Percentiles rank a stretch among this genome's conserved stretches.
Conservation (phyloP, 2,888 invertebrate genomes). For the Pterobdella sp. region DNA sequence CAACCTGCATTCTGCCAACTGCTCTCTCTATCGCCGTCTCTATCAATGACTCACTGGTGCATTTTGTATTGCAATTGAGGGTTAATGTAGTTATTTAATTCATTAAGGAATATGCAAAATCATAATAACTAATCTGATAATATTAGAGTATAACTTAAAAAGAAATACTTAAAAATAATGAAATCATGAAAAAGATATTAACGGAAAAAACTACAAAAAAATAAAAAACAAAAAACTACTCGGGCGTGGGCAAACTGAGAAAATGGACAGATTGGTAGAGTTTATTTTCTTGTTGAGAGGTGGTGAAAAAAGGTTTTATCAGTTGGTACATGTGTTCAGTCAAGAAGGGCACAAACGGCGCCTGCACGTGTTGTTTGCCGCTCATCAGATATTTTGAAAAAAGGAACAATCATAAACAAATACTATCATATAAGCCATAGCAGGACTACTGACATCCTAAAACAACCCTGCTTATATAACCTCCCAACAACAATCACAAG, state of each 20-base stretch:
- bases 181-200: too few relatives aligned
- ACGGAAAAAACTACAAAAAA: too few relatives aligned
- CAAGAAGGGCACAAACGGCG: conserved; percentile 92
- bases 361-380: conserved; percentile 47
- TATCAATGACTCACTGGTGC: conserved; percentile 60
- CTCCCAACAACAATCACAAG: neutral
- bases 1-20: conserved; percentile 82
- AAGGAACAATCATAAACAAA: neutral
- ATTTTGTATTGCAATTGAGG: neutral
- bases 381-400: too few relatives aligned
- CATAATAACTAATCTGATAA: conserved; percentile 5
- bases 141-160: too few relatives aligned
- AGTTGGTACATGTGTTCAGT: conserved; percentile 90
- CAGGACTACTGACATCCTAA: neutral
- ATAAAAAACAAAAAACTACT: too few relatives aligned
- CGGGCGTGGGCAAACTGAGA: conserved; percentile 72
- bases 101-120: conserved; percentile 6
- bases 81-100: too few relatives aligned
- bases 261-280: conserved; percentile 73
- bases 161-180: too few relatives aligned
- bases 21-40: conserved; percentile 78
- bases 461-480: neutral
- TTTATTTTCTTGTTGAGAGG: conserved; percentile 41
- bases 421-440: neutral
- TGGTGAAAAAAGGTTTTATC: conserved; percentile 61